Evolutionary conservation across 2,797 vertebrate genomes (phyloP).

Genomic region (Aplochiton taeniatus): DNA sequence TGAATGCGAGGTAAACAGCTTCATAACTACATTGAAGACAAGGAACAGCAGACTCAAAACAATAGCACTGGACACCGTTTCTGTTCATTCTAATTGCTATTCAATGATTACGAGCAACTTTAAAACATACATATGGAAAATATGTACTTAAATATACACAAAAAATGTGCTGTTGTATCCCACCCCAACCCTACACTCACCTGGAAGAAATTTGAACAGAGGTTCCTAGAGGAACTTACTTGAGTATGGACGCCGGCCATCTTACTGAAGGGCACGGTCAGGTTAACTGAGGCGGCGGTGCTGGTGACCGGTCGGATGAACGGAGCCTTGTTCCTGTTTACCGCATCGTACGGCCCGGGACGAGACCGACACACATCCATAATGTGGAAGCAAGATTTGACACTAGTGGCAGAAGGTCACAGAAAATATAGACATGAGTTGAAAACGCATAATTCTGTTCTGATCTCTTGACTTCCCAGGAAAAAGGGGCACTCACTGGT

Average conservation of each 20-base stretch:
- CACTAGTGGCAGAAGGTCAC: conserved; percentile 71
- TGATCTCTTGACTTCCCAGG: no score
- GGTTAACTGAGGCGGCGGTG: conserved; percentile 76
- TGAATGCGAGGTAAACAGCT: conserved; percentile 51
- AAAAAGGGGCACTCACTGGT: conserved; percentile 83
- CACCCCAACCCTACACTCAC: background rate
- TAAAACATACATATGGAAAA: no score
- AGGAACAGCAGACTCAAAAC: no score
- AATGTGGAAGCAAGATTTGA: conserved; percentile 98
- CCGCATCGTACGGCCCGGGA: conserved; percentile 80
- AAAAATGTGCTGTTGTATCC: background rate
- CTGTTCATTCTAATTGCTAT: no score
- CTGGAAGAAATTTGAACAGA: background rate
- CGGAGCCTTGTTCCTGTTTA: conserved; percentile 89
- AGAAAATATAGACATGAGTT: conserved; percentile 21
- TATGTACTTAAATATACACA: no score
- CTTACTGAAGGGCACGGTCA: conserved; percentile 87
- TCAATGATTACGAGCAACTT: no score
- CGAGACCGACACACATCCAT: conserved; percentile 95
- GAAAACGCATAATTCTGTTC: background rate
- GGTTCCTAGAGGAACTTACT: conserved; percentile 69
- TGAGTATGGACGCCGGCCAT: conserved; percentile 87
- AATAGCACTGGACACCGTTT: conserved; percentile 1
- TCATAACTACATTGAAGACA: conserved; percentile 19
- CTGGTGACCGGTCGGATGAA: conserved; percentile 87